Evolutionary conservation across 2,797 vertebrate species (phyloP).

Genomic region (Typhlichthys eigenmanni): DNA sequence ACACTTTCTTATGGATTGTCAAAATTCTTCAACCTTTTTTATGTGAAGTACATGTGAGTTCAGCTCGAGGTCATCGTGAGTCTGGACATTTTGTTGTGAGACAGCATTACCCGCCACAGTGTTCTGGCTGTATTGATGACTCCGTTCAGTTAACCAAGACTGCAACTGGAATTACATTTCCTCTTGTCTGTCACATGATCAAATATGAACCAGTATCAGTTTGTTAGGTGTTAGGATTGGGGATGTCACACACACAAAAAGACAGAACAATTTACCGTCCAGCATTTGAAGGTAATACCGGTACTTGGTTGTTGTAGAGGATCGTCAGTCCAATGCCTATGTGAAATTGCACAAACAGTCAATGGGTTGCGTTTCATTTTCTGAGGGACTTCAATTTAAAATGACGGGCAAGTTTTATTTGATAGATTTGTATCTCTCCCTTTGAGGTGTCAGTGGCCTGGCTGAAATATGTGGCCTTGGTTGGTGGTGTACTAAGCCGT

Average conservation of each 20-base stretch:
- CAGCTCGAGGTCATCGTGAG: slow-evolving; percentile 24
- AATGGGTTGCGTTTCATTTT: slow-evolving; percentile 24
- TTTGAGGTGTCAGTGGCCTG: slow-evolving; percentile 22
- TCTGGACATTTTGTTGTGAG: slow-evolving; percentile 36
- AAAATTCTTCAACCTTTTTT: slow-evolving; percentile 26
- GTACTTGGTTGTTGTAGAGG: slow-evolving; percentile 27
- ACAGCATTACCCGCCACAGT: slow-evolving; percentile 42
- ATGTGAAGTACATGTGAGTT: slow-evolving; percentile 53
- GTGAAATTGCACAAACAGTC: not conserved
- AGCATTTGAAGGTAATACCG: slow-evolving; percentile 26
- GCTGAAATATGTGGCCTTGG: slow-evolving; percentile 30
- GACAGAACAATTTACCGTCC: slow-evolving; percentile 16
- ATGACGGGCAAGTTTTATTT: slow-evolving; percentile 31
- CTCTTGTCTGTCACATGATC: slow-evolving; percentile 36
- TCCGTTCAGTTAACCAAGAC: slow-evolving; percentile 39
- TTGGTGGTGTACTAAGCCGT: slow-evolving; percentile 19
- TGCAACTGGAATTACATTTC: slow-evolving; percentile 61
- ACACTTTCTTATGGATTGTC: slow-evolving; percentile 35
- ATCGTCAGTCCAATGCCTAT: too few species aligned
- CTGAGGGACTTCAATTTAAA: slow-evolving; percentile 43
- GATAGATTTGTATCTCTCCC: slow-evolving; percentile 26
- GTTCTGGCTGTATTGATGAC: slow-evolving; percentile 48
- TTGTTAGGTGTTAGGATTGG: slow-evolving; percentile 34
- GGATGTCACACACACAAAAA: slow-evolving; percentile 50
- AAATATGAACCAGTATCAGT: slow-evolving; percentile 45